Base-by-base conservation (phyloP, 1,140 invertebrate genomes). In the Cephus cinctus region DNA sequence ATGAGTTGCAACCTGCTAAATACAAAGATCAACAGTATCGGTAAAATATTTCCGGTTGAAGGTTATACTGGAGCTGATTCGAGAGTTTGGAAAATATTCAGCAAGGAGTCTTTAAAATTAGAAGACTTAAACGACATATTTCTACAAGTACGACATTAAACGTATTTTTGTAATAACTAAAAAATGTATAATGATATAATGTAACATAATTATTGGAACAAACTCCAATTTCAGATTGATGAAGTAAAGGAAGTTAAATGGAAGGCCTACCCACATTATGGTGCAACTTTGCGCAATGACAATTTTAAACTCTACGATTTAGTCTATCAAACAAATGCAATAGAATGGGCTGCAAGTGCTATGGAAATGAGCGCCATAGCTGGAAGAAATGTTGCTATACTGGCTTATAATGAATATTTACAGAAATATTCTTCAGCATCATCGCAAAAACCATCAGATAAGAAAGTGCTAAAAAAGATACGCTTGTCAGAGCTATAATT, bases 351-450 rank as follows among this genome's bases (percentile, higher is more conserved):
- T 8, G 85, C 84, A 2, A 86, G 84, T 67, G 83, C 86, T 0
- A 87, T 88, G 80, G 86, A 88, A 73, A 88, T 87, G 84, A 83
- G 80, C 67, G 76, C 79, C 12, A 81, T 88, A 44, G 79, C 76
- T 35, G 85, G 77, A 1, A 80, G 79, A 64, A 88, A 88, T 73
- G 79, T 83, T 22, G 86, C 85, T 12, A 67, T 85, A 38, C 67
- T 86, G 31, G 78, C 79, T 0, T 54, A 71, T 43, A 66, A 73
- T 31, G 54, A 75, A 46, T 73, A 61, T 42, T 23, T 20, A 22
- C 11, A 47, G 31, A 60, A 50, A 38, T 34, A n/a, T 12, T 9
- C 18, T 12, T 5, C 15, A 3, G 4, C 19, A 16, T n/a, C n/a
- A n/a, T n/a, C n/a, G n/a, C n/a, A 20, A 12, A 36, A 25, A 34